Evolutionary conservation across 2,888 invertebrate genomes (phyloP), one percentile per base, ranked within the genome.

Genomic region (Sinhomidia bicolor): DNA sequence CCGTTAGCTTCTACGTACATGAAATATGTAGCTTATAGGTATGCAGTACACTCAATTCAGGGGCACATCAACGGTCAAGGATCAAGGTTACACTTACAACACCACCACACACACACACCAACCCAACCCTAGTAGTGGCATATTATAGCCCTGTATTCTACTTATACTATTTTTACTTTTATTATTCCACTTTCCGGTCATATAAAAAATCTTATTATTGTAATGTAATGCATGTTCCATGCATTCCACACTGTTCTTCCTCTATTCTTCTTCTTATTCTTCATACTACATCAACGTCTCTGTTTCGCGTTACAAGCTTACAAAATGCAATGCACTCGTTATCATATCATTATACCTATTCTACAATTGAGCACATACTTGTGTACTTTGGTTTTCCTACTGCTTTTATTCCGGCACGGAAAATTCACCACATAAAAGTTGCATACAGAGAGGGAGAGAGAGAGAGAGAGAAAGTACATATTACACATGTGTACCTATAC

Each of bases 191-290:
- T 12, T 60, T 60, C 60, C 60, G 60, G 60, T 60, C 60, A 23
- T 26, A 60, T 60, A 60, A 60, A 60, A 60, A 60, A 60, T 60
- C 60, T 60, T 60, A 60, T 60, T 60, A 60, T 60, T 60, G 60
- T 26, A 60, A 60, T 60, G 60, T 60, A 60, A 60, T 60, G 60
- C 60, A 60, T 60, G 60, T 60, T 60, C 60, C 60, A 26, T 60
- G 60, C 60, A 60, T 20, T 60, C 60, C 23, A 60, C 60, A n/a
- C n/a, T n/a, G n/a, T n/a, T n/a, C n/a, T n/a, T n/a, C 14, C 60
- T 1, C 9, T 23, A 9, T 12, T 23, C 23, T 23, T 60, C 23
- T 60, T 9, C 1, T 17, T 41, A 41, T 4, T 41, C 51, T 23
- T n/a, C n/a, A n/a, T n/a, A n/a, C n/a, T n/a, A n/a, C n/a, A n/a